Conservation (phyloP, 2,888 invertebrate species). For the Cheilosia scutellata region DNA sequence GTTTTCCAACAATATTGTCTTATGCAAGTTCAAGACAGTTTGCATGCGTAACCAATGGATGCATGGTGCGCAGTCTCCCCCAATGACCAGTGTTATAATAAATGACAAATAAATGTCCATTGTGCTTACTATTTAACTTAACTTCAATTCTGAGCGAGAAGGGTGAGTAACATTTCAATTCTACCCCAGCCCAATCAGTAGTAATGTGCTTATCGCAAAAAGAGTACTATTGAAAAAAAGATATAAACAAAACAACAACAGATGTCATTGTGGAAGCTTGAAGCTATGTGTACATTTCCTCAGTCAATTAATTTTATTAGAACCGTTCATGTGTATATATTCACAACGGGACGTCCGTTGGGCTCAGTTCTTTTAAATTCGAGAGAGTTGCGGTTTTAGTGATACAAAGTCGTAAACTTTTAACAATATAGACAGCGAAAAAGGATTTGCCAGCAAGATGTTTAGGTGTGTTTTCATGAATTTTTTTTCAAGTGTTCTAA, state of each 20-base stretch:
- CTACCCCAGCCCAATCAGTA: constrained; percentile 61
- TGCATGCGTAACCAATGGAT: constrained; percentile 38
- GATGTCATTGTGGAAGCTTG: constrained; percentile 32
- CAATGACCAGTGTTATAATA: background rate
- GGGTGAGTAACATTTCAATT: constrained; percentile 49
- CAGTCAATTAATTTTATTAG: constrained; percentile 49
- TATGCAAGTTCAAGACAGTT: constrained; percentile 51
- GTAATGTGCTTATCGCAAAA: constrained; percentile 40
- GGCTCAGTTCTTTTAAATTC: constrained; percentile 17
- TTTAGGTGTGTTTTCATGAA: background rate
- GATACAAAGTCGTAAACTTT: background rate
- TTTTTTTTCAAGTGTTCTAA: background rate
- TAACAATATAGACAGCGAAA: background rate
- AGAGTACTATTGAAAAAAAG: background rate
- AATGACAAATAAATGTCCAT: constrained; percentile 26
- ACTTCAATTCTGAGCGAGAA: constrained; percentile 2
- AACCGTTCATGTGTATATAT: constrained; percentile 41
- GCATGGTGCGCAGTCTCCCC: constrained; percentile 12
- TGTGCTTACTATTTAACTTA: background rate
- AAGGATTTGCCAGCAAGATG: constrained; percentile 1
- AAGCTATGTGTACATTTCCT: constrained; percentile 3
- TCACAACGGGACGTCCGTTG: background rate
- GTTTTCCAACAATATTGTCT: constrained; percentile 25
- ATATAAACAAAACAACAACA: constrained; percentile 19
- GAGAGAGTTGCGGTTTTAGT: background rate